Evolutionary conservation across 2,113 vertebrate genomes (phyloP), one percentile per base, ranked within the genome.

Genomic region (Seriola rivoliana): DNA sequence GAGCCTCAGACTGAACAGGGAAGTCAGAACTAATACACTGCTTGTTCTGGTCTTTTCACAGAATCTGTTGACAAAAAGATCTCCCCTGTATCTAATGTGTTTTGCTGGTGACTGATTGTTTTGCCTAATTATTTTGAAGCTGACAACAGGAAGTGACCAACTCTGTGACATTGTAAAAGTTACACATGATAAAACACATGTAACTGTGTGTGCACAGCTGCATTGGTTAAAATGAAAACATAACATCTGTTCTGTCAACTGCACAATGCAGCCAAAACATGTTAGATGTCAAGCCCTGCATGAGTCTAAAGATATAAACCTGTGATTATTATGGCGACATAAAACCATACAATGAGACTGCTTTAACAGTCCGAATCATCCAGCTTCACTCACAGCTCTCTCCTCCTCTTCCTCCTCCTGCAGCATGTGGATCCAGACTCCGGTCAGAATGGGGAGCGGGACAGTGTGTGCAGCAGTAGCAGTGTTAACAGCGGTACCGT

Each of bases 401-500:
- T 44, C n/a, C 40, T 55, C 19, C 38, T 55, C 25, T n/a, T 80
- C 40, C 71, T 17, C 34, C 1, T 67, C 54, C n/a, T 72, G 8
- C 44, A 92, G 88, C 76, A 63, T 32, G 71, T 38, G 58, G 78
- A 84, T 42, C 77, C 76, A 23, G 74, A 85, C 69, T 72, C 50
- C 16, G 60, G 10, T 59, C 72, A 79, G 59, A 78, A 84, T 62
- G 89, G 52, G 16, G 86, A 91, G 4, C 62, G 42, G 4, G 79
- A 36, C 19, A 78, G 85, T 12, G 19, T 81, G 29, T 82, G 83
- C 79, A 71, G 71, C 16, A 50, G 78, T 62, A 78, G 57, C 71
- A 78, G 68, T n/a, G 17, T 63, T 42, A 60, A 38, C 50, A 71
- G 65, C 0, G 19, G 62, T 19, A 36, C 42, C 42, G 80, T 83